These are phyloP conservation scores for Lates calcarifer DNA, from an alignment of 2,113 vertebrate species.

Conservation along the genomic window DNA sequence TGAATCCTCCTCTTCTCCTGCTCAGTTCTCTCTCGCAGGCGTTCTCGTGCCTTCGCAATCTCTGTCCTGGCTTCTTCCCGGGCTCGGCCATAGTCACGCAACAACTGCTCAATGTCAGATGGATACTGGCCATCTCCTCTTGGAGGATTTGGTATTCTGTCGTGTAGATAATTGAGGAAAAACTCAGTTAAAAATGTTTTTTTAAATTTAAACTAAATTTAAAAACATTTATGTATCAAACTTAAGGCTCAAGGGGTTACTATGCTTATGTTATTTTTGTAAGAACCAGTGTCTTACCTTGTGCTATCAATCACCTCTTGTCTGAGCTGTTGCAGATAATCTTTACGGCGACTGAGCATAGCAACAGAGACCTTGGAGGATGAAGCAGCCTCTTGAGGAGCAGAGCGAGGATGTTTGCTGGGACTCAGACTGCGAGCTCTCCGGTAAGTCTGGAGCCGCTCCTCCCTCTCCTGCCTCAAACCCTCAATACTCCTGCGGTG, in stretches of 20 bases:
- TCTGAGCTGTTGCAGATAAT: slow-evolving; percentile 88
- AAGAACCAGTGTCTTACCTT: slow-evolving; percentile 78
- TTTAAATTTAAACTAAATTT: background rate
- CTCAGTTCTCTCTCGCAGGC: slow-evolving; percentile 89
- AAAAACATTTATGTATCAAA: background rate
- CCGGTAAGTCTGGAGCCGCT: slow-evolving; percentile 83
- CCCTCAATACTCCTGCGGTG: slow-evolving; percentile 88
- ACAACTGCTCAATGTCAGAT: slow-evolving; percentile 90
- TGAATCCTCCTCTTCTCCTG: slow-evolving; percentile 91
- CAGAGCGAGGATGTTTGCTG: slow-evolving; percentile 81
- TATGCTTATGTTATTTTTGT: background rate
- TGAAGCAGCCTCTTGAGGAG: slow-evolving; percentile 53
- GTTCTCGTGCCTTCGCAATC: slow-evolving; percentile 90
- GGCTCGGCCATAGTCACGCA: slow-evolving; percentile 91
- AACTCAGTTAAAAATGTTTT: background rate
- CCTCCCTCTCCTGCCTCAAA: slow-evolving; percentile 86
- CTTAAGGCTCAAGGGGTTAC: background rate
- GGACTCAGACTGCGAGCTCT: slow-evolving; percentile 91
- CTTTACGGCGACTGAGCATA: slow-evolving; percentile 84
- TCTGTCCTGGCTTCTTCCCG: slow-evolving; percentile 92
- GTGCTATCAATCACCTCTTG: slow-evolving; percentile 88
- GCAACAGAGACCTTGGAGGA: slow-evolving; percentile 73
- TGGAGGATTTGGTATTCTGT: slow-evolving; percentile 83
- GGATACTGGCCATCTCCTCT: slow-evolving; percentile 79
- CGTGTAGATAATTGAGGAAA: slow-evolving; percentile 1